These are phyloP conservation scores for Aspidoscelis tigris DNA, from an alignment of 2,113 vertebrate species.

Conservation along the genomic window DNA sequence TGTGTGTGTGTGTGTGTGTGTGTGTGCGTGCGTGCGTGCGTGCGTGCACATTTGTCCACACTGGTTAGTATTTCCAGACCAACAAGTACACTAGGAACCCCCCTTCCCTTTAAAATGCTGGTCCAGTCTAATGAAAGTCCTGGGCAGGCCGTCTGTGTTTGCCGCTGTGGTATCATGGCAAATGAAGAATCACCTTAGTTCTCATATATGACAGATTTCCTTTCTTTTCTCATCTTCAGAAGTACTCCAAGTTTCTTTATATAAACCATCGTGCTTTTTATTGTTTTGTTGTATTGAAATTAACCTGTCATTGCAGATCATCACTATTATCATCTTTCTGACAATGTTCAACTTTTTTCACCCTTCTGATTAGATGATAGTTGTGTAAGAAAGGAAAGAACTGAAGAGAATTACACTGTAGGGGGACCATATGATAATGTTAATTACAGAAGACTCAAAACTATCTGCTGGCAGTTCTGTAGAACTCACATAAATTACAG, in stretches of 20 bases:
- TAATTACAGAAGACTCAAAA: constrained; percentile 17
- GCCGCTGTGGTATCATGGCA: too few species aligned
- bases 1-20: too few species aligned
- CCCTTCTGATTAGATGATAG: constrained; percentile 32
- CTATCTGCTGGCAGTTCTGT: neutral
- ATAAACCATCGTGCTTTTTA: constrained; percentile 26
- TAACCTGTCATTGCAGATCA: constrained; percentile 39
- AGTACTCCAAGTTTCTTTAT: constrained; percentile 45
- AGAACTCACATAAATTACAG: neutral
- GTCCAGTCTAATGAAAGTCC: too few species aligned
- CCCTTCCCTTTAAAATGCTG: too few species aligned
- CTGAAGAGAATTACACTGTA: constrained; percentile 14
- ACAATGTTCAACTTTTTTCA: constrained; percentile 32
- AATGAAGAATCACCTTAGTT: too few species aligned
- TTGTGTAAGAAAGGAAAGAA: constrained; percentile 28
- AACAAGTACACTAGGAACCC: too few species aligned
- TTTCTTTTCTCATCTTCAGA: constrained; percentile 42
- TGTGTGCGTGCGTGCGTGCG: too few species aligned
- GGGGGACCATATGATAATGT: constrained; percentile 2
- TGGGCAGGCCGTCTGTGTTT: too few species aligned
- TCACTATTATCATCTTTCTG: constrained; percentile 11
- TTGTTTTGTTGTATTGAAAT: constrained; percentile 36
- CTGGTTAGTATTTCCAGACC: too few species aligned
- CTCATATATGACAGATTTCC: constrained; percentile 27
- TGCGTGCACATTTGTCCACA: too few species aligned